Evolutionary conservation across 1,140 invertebrate species (phyloP).

Genomic region (Leguminivora glycinivorella): DNA sequence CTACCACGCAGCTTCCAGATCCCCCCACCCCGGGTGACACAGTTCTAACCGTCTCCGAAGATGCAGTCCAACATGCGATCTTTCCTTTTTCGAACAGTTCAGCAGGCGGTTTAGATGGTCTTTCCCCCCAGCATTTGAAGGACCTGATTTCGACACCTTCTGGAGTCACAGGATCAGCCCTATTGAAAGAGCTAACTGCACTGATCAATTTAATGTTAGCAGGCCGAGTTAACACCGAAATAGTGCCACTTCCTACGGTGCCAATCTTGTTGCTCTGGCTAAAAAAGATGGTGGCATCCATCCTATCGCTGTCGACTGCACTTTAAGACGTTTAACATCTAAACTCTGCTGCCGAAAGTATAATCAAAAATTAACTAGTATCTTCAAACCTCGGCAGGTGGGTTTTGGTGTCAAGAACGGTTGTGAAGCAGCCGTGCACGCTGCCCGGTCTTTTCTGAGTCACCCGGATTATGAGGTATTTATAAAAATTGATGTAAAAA

Average conservation of each 20-base stretch:
- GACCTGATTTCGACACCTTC: background rate
- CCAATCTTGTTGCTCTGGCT: background rate
- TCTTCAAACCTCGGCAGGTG: background rate
- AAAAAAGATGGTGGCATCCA: background rate
- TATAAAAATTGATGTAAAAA: no score
- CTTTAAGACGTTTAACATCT: no score
- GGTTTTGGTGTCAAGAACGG: background rate
- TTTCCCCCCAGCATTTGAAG: constrained; percentile 38
- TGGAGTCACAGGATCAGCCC: background rate
- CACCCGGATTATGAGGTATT: no score
- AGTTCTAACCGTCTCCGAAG: background rate
- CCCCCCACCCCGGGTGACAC: background rate
- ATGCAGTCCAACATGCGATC: background rate
- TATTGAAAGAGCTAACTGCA: background rate
- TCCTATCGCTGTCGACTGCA: background rate
- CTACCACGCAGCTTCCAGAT: background rate
- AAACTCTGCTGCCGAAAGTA: no score
- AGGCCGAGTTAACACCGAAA: background rate
- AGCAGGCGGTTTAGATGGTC: constrained; percentile 36
- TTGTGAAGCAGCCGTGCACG: background rate
- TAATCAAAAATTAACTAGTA: background rate
- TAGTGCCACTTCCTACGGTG: background rate
- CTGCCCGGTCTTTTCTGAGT: no score
- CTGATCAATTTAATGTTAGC: constrained; percentile 15
- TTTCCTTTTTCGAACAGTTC: constrained; percentile 48